Evolutionary conservation across 1,140 invertebrate genomes (phyloP).

Genomic region (Drosophila pallidifrons): DNA sequence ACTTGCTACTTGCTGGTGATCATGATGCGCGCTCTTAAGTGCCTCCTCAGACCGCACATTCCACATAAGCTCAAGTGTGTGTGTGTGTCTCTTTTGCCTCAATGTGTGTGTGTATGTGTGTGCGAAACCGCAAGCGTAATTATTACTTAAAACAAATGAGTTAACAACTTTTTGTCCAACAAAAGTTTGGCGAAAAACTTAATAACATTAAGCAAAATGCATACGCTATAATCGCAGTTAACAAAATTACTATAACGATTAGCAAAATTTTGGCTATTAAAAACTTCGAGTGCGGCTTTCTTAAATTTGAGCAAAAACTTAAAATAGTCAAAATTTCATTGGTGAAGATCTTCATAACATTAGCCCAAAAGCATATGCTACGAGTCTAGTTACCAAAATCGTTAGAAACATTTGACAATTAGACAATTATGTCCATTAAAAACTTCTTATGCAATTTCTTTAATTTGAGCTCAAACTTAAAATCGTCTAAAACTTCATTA

Average conservation of each 20-base stretch:
- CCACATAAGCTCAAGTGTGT: conserved; percentile 17
- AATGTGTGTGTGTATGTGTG: neutral
- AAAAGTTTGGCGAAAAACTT: neutral
- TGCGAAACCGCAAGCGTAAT: conserved; percentile 60
- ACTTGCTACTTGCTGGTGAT: conserved; percentile 34
- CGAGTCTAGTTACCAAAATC: no score
- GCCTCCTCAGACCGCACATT: conserved; percentile 42
- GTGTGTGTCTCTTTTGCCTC: conserved; percentile 3
- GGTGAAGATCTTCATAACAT: no score
- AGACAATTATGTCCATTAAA: no score
- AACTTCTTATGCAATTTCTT: no score
- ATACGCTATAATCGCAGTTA: neutral
- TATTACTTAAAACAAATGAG: conserved; percentile 73
- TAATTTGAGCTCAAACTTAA: no score
- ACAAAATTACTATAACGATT: neutral
- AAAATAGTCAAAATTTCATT: no score
- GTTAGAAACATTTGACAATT: no score
- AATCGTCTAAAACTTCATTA: no score
- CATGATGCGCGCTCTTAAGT: conserved; percentile 54
- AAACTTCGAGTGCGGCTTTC: neutral
- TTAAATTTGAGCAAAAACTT: neutral
- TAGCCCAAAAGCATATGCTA: no score
- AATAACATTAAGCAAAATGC: neutral
- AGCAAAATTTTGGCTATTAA: neutral
- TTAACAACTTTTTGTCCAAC: conserved; percentile 30